These are phyloP conservation scores for Leptinotarsa lineolata DNA, from an alignment of 1,140 invertebrate species.

Conservation along the genomic window DNA sequence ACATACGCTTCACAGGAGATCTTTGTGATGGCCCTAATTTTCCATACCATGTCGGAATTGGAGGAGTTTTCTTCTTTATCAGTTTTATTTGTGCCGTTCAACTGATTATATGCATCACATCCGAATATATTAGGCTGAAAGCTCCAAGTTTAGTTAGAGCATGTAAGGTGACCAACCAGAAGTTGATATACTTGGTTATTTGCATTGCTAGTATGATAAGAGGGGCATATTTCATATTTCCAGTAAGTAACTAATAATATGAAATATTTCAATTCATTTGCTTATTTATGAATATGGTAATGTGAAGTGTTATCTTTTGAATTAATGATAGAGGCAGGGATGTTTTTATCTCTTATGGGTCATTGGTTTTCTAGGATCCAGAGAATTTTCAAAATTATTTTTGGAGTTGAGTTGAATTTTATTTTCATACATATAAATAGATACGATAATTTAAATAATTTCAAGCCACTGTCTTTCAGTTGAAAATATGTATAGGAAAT, in stretches of 20 bases:
- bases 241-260: constrained; percentile 64
- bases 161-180: constrained; percentile 87
- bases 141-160: constrained; percentile 78
- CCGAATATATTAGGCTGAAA: constrained; percentile 83
- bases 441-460: too few relatives aligned
- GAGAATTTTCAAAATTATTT: too few relatives aligned
- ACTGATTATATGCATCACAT: constrained; percentile 79
- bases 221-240: constrained; percentile 88
- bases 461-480: too few relatives aligned
- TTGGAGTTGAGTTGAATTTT: too few relatives aligned
- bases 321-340: too few relatives aligned
- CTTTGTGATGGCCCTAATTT: constrained; percentile 66
- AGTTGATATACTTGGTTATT: constrained; percentile 87
- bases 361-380: too few relatives aligned
- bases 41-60: constrained; percentile 71
- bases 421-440: too few relatives aligned
- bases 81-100: constrained; percentile 85
- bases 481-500: too few relatives aligned
- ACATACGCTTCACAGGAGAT: constrained; percentile 73
- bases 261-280: too few relatives aligned
- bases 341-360: too few relatives aligned
- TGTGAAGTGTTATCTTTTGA: too few relatives aligned
- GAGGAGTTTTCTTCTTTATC: constrained; percentile 76
- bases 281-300: too few relatives aligned
- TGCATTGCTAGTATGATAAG: constrained; percentile 84